phyloP scores from a whole-genome alignment of 2,888 invertebrate genomes.

The Mythimna lalbum region DNA sequence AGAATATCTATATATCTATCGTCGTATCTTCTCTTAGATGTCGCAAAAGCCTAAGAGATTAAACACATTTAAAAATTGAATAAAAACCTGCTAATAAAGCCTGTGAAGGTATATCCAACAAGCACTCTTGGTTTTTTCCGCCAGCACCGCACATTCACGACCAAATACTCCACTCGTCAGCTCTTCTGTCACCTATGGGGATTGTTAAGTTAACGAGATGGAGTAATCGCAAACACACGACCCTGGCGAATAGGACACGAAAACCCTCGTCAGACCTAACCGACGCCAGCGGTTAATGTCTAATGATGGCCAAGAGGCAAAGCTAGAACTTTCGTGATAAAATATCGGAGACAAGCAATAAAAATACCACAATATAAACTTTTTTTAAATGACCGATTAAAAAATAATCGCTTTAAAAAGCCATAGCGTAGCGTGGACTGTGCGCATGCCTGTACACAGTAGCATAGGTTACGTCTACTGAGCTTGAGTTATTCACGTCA shows the following conservation, averaged over 20 bases:
- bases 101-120: background rate
- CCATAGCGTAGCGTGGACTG: constrained; percentile 4
- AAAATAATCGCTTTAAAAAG: constrained; percentile 17
- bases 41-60: no score
- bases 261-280: no score
- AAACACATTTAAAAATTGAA: background rate
- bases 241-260: no score
- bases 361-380: constrained; percentile 7
- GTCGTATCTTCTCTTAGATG: no score
- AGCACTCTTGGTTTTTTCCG: no score
- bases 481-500: constrained; percentile 22
- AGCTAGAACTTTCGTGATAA: constrained; percentile 33
- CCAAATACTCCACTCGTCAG: no score
- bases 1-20: no score
- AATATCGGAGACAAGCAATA: constrained; percentile 12
- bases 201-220: no score
- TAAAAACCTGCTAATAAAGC: background rate
- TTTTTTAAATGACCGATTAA: constrained; percentile 18
- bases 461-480: constrained; percentile 33
- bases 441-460: background rate
- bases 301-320: background rate
- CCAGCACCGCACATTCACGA: no score
- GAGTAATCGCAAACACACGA: no score
- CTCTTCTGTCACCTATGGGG: no score
- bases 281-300: no score